Base-by-base conservation (phyloP, 2,888 invertebrate species). In the Norana najaformis region DNA sequence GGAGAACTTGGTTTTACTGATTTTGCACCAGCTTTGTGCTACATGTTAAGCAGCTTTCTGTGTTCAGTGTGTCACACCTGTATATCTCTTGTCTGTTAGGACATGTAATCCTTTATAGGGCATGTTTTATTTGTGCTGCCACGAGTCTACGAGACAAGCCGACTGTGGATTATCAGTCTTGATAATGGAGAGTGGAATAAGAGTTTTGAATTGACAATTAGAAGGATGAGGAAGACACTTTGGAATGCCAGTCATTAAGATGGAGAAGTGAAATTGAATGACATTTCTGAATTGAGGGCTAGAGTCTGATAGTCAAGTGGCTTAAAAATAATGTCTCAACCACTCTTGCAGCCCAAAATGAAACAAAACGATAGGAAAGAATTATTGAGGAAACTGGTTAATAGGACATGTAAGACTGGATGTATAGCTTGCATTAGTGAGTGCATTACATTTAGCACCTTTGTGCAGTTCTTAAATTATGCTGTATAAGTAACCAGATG, bases 11-110 rank as follows among this genome's bases (percentile, higher is more conserved):
- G 30, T 69, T 69, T 69, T 30, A 69, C 69, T 69, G 69, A 69
- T 69, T 69, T 69, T 69, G 69, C 69, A 69, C 69, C 69, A 69
- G n/a, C 69, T 69, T 69, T 69, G 69, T 69, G 69, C 69, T 69
- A 69, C 30, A 69, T 69, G 69, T 69, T 69, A n/a, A 8, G 69
- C 69, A n/a, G 69, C 69, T 69, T 69, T 69, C 30, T 69, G 30
- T 69, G 69, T 69, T 69, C 69, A 69, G 30, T 69, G 69, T 69
- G n/a, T 69, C 69, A 69, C 69, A n/a, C 30, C 69, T 69, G 69
- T 30, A 69, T 69, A 69, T 13, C 69, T 69, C 69, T n/a, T 69
- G 69, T 69, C 30, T n/a, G n/a, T 69, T n/a, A 69, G 69, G 69
- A 69, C n/a, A 69, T 69, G n/a, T 69, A 69, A 69, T 69, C 69